Base-by-base conservation (phyloP, 2,113 vertebrate species). In the Tiliqua scincoides region DNA sequence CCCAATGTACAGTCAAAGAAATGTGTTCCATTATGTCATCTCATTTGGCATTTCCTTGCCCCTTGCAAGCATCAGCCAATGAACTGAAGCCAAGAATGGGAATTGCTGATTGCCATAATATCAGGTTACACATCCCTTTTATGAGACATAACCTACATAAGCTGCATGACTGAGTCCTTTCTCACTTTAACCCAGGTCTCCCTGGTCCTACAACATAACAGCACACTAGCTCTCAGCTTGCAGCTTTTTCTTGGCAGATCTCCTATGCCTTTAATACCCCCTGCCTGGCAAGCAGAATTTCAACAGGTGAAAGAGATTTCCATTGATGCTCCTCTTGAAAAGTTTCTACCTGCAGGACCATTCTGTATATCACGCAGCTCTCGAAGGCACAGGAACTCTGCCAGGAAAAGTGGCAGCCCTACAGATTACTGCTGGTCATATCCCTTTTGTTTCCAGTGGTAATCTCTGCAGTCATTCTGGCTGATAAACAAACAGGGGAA, bases 401-500 rank as follows among this genome's bases (percentile, higher is more conserved):
- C 78, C 78, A 65, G 43, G 32, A 54, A 30, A 74, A 73, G 40
- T 17, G 70, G 25, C 76, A 85, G 30, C 30, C 40, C 79, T 85
- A 67, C 15, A 1, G 86, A 77, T 89, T 83, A 77, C 15, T 10
- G 88, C 84, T 70, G 85, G 81, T 94, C 87, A 4, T 88, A 89
- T 88, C 91, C 94, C 91, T 96, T 79, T 95, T 94, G 92, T 96
- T 96, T 95, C 93, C 93, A 48, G 54, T 91, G 92, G 92, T 95
- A 91, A 95, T 95, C 96, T 92, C 95, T 0, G 3, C 88, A 88
- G 94, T 94, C 89, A 71, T 93, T 95, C 91, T 89, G 83, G 89
- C 94, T 88, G 89, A 94, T 94, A 96, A 96, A 95, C 93, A 96
- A 95, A 96, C 93, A 95, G 94, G 89, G 90, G 90, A 94, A 95